Evolutionary conservation across 1,140 invertebrate genomes (phyloP).

Genomic region (Drosophila pseudoananassae): DNA sequence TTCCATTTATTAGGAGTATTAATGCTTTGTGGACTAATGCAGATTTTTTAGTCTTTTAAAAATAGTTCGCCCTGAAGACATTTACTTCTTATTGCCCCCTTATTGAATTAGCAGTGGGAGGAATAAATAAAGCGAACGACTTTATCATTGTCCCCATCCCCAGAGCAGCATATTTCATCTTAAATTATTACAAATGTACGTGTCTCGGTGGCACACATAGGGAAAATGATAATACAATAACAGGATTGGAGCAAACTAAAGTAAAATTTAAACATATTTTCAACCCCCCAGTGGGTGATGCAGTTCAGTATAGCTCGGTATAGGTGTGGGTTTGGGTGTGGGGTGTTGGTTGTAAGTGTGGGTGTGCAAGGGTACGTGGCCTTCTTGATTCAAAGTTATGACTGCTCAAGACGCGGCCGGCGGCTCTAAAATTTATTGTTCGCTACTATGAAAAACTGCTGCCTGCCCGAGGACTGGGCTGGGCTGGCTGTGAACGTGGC

Average conservation of each 20-base stretch:
- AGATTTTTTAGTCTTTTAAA: neutral
- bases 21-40: neutral
- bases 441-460: constrained; percentile 66
- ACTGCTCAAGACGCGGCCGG: constrained; percentile 68
- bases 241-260: constrained; percentile 52
- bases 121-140: constrained; percentile 38
- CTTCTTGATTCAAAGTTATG: constrained; percentile 71
- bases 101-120: constrained; percentile 39
- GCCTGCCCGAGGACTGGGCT: constrained; percentile 2
- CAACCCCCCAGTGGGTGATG: constrained; percentile 14
- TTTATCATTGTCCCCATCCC: constrained; percentile 37
- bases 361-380: constrained; percentile 37
- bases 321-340: constrained; percentile 6
- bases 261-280: constrained; percentile 70
- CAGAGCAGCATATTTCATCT: constrained; percentile 66
- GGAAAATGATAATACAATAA: constrained; percentile 71
- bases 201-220: constrained; percentile 50
- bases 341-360: neutral
- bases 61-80: constrained; percentile 16
- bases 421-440: constrained; percentile 74
- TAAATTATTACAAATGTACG: constrained; percentile 72
- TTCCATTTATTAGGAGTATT: neutral
- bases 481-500: constrained; percentile 50
- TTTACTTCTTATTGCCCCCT: constrained; percentile 18
- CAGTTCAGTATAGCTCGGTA: neutral